Evolutionary conservation across 2,888 invertebrate genomes (phyloP), one percentile per base, ranked within the genome.

Genomic region (Gastracanthus pulcherrimus): DNA sequence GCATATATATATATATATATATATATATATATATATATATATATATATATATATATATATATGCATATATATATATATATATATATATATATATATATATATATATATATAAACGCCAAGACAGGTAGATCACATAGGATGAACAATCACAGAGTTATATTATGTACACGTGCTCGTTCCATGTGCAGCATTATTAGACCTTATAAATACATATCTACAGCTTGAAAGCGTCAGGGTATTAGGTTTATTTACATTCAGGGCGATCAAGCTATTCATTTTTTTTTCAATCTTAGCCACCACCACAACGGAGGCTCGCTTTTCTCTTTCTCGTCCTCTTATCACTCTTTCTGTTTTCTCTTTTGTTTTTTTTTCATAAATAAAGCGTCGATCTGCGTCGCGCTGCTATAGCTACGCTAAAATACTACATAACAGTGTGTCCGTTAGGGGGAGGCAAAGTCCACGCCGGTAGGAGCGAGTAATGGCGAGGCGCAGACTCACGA

Each of bases 401-500:
- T 6, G 36, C 34, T 19, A 1, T 36, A 1, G 26, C 5, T 34
- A 36, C 19, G 36, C 2, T n/a, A 69, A 26, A 51, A 41, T 19
- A 69, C 70, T 62, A 74, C n/a, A n/a, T 48, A 62, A 62, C 11
- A 26, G 48, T 69, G 34, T 34, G 19, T 19, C 1, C 34, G 34
- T n/a, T 29, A 11, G 62, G 31, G 31, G 36, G 19, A n/a, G 34
- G 31, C 31, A 34, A n/a, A 34, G 34, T n/a, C n/a, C n/a, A n/a
- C n/a, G n/a, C n/a, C n/a, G n/a, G n/a, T n/a, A n/a, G n/a, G n/a
- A n/a, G n/a, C n/a, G n/a, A 45, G 45, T 45, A n/a, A 4, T 51
- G 77, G 11, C 13, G 45, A 45, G 45, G 13, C 36, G 16, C 16
- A 29, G 34, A 31, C 80, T 88, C 84, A 86, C 85, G 86, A 87